Percentiles rank a stretch among this genome's conserved stretches.
phyloP scores from a whole-genome alignment of 2,797 vertebrate genomes.

The Cichlasoma orientale region DNA sequence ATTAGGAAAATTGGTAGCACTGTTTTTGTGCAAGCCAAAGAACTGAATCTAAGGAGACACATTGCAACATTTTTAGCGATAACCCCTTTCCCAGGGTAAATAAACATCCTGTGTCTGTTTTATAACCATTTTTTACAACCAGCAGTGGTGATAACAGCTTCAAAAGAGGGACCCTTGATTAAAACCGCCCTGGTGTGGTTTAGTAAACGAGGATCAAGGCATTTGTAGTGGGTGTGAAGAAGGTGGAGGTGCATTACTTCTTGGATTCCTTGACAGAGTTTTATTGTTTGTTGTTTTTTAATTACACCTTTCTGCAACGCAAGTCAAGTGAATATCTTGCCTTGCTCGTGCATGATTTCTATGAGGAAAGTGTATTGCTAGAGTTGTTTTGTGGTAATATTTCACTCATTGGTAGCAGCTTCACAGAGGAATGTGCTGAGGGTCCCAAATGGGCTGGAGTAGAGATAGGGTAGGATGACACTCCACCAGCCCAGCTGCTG shows the following conservation, averaged over 20 bases:
- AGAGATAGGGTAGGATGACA: slow-evolving; percentile 53
- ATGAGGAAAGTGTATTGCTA: neutral
- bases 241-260: neutral
- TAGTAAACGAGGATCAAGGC: slow-evolving; percentile 7
- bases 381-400: slow-evolving; percentile 38
- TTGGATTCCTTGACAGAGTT: neutral
- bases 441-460: slow-evolving; percentile 47
- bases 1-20: neutral
- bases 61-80: neutral
- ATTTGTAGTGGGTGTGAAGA: neutral
- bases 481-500: slow-evolving; percentile 55
- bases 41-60: neutral
- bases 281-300: neutral
- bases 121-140: slow-evolving; percentile 29
- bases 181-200: neutral
- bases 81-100: neutral
- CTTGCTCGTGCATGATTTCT: neutral
- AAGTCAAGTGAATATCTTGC: neutral
- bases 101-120: slow-evolving; percentile 18
- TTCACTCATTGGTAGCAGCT: slow-evolving; percentile 52
- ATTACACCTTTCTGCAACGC: neutral
- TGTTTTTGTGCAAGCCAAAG: neutral
- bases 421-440: slow-evolving; percentile 66
- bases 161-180: slow-evolving; percentile 18
- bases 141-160: slow-evolving; percentile 10